Conservation (phyloP, 2,888 invertebrate species). For the Carpatolechia fugitivella region DNA sequence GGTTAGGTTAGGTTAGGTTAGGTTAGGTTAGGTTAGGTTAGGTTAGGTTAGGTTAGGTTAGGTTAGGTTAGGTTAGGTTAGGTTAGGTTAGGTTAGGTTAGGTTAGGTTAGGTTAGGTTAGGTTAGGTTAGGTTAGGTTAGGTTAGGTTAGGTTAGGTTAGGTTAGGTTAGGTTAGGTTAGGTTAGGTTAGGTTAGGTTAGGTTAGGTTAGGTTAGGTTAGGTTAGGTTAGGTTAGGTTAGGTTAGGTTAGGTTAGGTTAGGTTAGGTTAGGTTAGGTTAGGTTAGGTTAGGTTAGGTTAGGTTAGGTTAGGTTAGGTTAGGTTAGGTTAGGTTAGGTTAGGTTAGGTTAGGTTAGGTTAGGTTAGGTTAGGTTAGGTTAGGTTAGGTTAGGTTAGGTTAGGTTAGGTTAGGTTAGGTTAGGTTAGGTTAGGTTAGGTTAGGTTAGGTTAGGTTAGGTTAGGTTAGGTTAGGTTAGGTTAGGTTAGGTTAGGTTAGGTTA, state of each 20-base stretch:
- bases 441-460: slow-evolving; percentile 17
- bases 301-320: slow-evolving; percentile 20
- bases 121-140: slow-evolving; percentile 30
- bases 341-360: slow-evolving; percentile 20
- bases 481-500: too few relatives aligned
- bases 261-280: slow-evolving; percentile 20
- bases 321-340: slow-evolving; percentile 20
- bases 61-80: slow-evolving; percentile 30
- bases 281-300: slow-evolving; percentile 20
- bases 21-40: slow-evolving; percentile 22
- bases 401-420: slow-evolving; percentile 18
- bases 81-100: slow-evolving; percentile 31
- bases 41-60: slow-evolving; percentile 29
- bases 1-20: slow-evolving; percentile 23
- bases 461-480: slow-evolving; percentile 22
- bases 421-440: slow-evolving; percentile 17
- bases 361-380: slow-evolving; percentile 20
- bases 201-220: slow-evolving; percentile 23
- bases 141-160: slow-evolving; percentile 31
- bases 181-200: slow-evolving; percentile 18
- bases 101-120: slow-evolving; percentile 31
- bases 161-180: slow-evolving; percentile 29
- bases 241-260: slow-evolving; percentile 19
- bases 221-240: slow-evolving; percentile 11
- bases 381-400: slow-evolving; percentile 20